phyloP scores from a whole-genome alignment of 2,797 vertebrate species.

The Galago senegalensis region DNA sequence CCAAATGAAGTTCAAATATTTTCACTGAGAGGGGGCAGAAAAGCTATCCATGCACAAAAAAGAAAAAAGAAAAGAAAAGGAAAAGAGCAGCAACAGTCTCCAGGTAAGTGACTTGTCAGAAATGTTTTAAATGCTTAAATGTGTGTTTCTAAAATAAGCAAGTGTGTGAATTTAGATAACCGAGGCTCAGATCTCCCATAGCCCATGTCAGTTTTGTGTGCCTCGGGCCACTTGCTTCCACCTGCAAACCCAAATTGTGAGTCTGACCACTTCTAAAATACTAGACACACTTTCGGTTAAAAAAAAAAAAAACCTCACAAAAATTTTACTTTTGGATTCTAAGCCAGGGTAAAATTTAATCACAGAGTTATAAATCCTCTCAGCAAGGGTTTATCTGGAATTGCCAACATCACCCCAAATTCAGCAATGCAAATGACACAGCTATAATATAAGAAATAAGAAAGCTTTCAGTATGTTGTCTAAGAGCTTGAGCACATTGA shows the following conservation, averaged over 20 bases:
- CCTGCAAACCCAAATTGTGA: conserved; percentile 55
- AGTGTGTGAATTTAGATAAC: neutral
- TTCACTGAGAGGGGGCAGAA: neutral
- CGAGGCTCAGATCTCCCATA: neutral
- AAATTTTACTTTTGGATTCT: conserved; percentile 73
- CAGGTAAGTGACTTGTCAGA: neutral
- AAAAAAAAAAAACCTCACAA: conserved; percentile 44
- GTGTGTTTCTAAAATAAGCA: conserved; percentile 15
- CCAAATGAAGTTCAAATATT: conserved; percentile 28
- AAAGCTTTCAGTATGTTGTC: conserved; percentile 84
- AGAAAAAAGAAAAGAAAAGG: neutral
- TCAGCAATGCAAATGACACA: conserved; percentile 82
- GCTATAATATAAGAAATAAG: conserved; percentile 82
- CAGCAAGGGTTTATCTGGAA: conserved; percentile 81
- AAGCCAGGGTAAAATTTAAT: conserved; percentile 83
- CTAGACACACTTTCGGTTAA: conserved; percentile 22
- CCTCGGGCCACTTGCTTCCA: neutral
- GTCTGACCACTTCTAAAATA: conserved; percentile 69
- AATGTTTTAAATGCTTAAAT: neutral
- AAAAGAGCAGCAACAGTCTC: neutral
- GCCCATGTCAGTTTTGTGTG: neutral
- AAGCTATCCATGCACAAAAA: neutral
- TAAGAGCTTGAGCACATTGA: conserved; percentile 73
- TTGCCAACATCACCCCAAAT: conserved; percentile 80
- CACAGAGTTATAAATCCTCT: conserved; percentile 72